phyloP scores from a whole-genome alignment of 1,140 invertebrate genomes.

The Eufriesea mexicana region DNA sequence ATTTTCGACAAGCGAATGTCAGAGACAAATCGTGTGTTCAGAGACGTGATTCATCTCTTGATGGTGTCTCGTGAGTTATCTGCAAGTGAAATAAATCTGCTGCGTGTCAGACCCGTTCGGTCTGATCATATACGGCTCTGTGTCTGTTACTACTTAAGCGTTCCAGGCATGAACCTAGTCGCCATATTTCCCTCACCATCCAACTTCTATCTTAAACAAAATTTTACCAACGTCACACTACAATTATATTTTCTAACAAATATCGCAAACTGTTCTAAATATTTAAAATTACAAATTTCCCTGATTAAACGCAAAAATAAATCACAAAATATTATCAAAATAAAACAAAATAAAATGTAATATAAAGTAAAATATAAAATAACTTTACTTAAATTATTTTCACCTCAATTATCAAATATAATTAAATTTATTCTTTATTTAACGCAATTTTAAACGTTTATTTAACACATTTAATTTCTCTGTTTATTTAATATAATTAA shows the following conservation, averaged over 20 bases:
- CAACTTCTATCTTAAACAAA: not conserved
- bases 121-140: conserved; percentile 14
- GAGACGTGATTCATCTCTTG: not conserved
- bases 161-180: not conserved
- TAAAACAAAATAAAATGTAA: too few species aligned
- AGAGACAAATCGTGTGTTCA: not conserved
- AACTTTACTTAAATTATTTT: too few species aligned
- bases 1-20: not conserved
- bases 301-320: too few species aligned
- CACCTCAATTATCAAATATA: too few species aligned
- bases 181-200: not conserved
- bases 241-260: too few species aligned
- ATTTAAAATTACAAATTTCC: not conserved
- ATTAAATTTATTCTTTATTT: too few species aligned
- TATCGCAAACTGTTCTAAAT: too few species aligned
- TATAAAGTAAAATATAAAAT: too few species aligned
- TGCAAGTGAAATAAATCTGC: conserved; percentile 36
- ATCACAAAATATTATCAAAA: too few species aligned
- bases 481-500: too few species aligned
- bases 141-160: conserved; percentile 15
- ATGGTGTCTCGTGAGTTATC: not conserved
- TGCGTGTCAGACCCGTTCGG: conserved; percentile 9
- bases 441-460: too few species aligned
- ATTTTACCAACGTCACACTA: not conserved
- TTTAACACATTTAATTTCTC: too few species aligned